phyloP scores from a whole-genome alignment of 2,113 vertebrate genomes.

The Leucoraja erinaceus region DNA sequence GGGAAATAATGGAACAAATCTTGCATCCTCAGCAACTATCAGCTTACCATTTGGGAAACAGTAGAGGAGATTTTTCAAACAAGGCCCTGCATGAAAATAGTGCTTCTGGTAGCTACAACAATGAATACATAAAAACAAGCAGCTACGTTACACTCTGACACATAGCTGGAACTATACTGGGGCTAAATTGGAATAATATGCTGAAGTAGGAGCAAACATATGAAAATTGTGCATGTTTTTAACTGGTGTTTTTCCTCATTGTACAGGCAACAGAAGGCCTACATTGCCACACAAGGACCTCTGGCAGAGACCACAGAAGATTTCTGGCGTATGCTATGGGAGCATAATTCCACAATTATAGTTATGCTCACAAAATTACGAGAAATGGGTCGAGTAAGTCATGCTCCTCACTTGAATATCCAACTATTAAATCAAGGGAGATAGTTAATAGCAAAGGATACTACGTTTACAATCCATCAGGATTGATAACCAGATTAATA shows the following conservation, averaged over 20 bases:
- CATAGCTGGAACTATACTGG: too few relatives aligned
- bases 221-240: neutral
- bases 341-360: slow-evolving; percentile 94
- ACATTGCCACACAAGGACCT: slow-evolving; percentile 90
- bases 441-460: neutral
- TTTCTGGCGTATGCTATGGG: slow-evolving; percentile 98
- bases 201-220: neutral
- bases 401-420: neutral
- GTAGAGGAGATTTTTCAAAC: too few relatives aligned
- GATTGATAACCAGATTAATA: neutral
- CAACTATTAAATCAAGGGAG: neutral
- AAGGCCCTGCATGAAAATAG: too few relatives aligned
- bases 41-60: neutral
- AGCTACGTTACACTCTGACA: too few relatives aligned
- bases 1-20: neutral
- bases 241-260: slow-evolving; percentile 27
- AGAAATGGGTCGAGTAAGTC: slow-evolving; percentile 86
- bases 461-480: neutral
- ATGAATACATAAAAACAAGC: too few relatives aligned
- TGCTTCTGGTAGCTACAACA: too few relatives aligned
- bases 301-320: slow-evolving; percentile 89
- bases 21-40: too few relatives aligned
- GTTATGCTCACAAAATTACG: slow-evolving; percentile 94
- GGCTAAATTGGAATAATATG: neutral
- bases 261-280: slow-evolving; percentile 86